Base-by-base conservation (phyloP, 2,888 invertebrate species). In the Drosophila phalerata region DNA sequence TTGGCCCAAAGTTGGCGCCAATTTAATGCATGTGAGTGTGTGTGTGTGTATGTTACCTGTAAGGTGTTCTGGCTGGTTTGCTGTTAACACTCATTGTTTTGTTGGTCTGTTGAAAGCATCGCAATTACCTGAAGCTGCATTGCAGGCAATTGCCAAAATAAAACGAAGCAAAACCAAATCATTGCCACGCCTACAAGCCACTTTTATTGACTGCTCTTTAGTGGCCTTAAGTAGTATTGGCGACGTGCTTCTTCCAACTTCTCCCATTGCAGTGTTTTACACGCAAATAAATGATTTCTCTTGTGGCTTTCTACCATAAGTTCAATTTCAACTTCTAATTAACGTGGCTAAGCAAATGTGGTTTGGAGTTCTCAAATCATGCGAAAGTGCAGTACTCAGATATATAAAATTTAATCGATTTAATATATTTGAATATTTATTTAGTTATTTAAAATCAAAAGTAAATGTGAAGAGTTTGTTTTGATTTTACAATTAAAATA, bases 1-100 rank as follows among this genome's bases (percentile, higher is more conserved):
- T 89, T 84, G 66, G 64, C 76, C 69, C 74, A 65, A 75, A 82
- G 65, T 78, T 77, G 89, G 85, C 85, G 88, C 89, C 85, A 88
- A 73, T 77, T 81, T 81, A 72, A 77, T 86, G 76, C 69, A 32
- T 45, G 28, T 69, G 40, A 47, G 66, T 65, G 43, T 55, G 28
- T 48, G 53, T 48, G 32, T 49, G 55, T 55, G 60, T 61, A 49
- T 56, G 49, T 48, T 57, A 53, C 52, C 48, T 49, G 30, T 49
- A 13, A 49, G 49, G 49, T 66, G 69, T 65, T 64, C 49, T 56
- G 52, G 38, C 53, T 74, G 67, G 58, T 47, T 64, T 42, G 19
- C 67, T 49, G 68, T 70, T 84, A 66, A 69, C 65, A 63, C 76
- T 79, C 66, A 70, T 70, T 69, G 73, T 69, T 82, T 76, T 71